Evolutionary conservation across 2,888 invertebrate genomes (phyloP).

Genomic region (Tenthredo livida): DNA sequence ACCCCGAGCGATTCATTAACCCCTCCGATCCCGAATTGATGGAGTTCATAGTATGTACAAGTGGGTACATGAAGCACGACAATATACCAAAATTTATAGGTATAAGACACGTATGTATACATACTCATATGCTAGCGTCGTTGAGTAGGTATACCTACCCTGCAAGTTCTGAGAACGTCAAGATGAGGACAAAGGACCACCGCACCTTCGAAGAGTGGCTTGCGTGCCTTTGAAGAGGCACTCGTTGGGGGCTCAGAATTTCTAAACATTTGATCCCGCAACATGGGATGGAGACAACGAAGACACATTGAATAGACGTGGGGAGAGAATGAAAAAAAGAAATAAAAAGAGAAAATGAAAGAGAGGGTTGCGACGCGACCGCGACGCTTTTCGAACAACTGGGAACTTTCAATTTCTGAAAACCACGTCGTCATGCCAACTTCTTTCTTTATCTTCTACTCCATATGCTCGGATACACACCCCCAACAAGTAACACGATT

Average conservation of each 20-base stretch:
- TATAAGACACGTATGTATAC: background rate
- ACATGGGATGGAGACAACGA: background rate
- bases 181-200: conserved; percentile 34
- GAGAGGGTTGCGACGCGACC: background rate
- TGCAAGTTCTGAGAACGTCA: background rate
- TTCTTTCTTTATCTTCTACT: background rate
- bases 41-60: background rate
- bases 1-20: background rate
- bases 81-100: background rate
- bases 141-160: background rate
- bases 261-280: conserved; percentile 32
- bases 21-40: background rate
- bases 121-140: background rate
- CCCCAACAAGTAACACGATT: background rate
- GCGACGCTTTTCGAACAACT: background rate
- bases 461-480: background rate
- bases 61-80: background rate
- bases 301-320: background rate
- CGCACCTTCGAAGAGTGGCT: conserved; percentile 27
- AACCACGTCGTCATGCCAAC: background rate
- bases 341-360: background rate
- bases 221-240: conserved; percentile 25
- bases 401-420: background rate
- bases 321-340: background rate
- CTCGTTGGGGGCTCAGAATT: conserved; percentile 24